These are phyloP conservation scores for Falco biarmicus DNA, from an alignment of 2,797 vertebrate genomes.

Conservation along the genomic window DNA sequence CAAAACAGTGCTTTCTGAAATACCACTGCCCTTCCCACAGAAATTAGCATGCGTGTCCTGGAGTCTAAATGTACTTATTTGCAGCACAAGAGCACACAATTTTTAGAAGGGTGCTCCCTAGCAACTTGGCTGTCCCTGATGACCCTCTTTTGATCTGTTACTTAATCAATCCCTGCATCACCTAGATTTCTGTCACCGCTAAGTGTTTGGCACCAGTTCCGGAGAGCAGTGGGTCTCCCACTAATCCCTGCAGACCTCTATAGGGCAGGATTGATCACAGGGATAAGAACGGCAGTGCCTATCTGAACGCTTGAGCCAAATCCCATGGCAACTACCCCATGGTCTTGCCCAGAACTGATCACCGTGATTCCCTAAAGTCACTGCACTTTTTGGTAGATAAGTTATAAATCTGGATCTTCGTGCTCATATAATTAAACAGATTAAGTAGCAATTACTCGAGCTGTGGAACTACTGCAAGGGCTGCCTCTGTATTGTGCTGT, in stretches of 20 bases:
- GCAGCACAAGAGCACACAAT: not conserved
- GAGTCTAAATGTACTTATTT: not conserved
- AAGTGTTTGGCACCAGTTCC: not conserved
- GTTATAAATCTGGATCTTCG: not conserved
- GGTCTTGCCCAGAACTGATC: not conserved
- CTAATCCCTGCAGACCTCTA: not conserved
- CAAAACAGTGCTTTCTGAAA: not conserved
- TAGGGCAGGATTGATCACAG: not conserved
- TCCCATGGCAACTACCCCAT: accelerated
- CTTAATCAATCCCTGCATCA: not conserved
- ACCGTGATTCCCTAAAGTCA: not conserved
- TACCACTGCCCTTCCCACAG: not conserved
- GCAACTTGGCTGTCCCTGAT: not conserved
- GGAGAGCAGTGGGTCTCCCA: not conserved
- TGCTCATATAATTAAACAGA: not conserved
- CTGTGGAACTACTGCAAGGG: not conserved
- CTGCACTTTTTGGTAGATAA: not conserved
- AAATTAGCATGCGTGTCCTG: not conserved
- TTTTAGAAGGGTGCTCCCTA: not conserved
- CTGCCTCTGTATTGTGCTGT: accelerated
- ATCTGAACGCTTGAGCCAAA: not conserved
- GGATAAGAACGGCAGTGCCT: not conserved
- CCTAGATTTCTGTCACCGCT: not conserved
- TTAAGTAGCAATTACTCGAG: not conserved
- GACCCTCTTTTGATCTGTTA: not conserved